These are phyloP conservation scores for Brachionus calyciflorus DNA, from an alignment of 1,140 invertebrate genomes.

Conservation along the genomic window DNA sequence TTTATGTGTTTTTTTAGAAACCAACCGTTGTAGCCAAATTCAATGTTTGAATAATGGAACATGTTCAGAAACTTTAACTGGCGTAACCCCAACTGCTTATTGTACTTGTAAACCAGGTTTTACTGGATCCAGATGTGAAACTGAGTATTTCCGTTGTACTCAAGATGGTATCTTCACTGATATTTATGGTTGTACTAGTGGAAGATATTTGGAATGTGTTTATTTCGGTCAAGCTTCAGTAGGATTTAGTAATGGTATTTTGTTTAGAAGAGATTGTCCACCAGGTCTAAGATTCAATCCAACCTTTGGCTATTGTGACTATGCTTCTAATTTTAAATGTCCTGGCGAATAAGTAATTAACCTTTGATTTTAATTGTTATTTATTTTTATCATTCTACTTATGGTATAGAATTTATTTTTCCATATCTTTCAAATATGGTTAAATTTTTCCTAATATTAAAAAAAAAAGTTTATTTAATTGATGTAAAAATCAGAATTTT, in stretches of 20 bases:
- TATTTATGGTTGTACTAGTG: constrained; percentile 18
- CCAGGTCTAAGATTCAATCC: constrained; percentile 35
- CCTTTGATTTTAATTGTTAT: no score
- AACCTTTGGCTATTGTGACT: constrained; percentile 34
- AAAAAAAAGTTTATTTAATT: no score
- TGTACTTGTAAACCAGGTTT: constrained; percentile 46
- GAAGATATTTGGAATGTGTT: constrained; percentile 47
- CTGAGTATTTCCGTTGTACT: constrained; percentile 43
- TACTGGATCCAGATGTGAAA: constrained; percentile 43
- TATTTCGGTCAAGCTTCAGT: constrained; percentile 46
- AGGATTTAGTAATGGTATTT: constrained; percentile 42
- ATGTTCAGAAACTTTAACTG: constrained; percentile 61
- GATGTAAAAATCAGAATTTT: no score
- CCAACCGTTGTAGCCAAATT: constrained; percentile 55
- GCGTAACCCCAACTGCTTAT: constrained; percentile 5
- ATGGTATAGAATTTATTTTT: no score
- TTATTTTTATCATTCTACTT: no score
- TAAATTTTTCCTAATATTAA: no score
- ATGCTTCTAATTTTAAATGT: constrained; percentile 45
- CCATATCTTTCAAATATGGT: no score
- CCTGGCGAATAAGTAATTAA: constrained; percentile 43
- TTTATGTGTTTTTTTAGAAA: neutral
- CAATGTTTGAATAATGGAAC: constrained; percentile 91
- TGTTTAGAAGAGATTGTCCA: constrained; percentile 38
- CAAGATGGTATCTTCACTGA: constrained; percentile 43